Percentiles rank a stretch among this genome's conserved stretches.
These are phyloP conservation scores for Spea hammondii DNA, from an alignment of 2,797 vertebrate genomes.

Conservation along the genomic window DNA sequence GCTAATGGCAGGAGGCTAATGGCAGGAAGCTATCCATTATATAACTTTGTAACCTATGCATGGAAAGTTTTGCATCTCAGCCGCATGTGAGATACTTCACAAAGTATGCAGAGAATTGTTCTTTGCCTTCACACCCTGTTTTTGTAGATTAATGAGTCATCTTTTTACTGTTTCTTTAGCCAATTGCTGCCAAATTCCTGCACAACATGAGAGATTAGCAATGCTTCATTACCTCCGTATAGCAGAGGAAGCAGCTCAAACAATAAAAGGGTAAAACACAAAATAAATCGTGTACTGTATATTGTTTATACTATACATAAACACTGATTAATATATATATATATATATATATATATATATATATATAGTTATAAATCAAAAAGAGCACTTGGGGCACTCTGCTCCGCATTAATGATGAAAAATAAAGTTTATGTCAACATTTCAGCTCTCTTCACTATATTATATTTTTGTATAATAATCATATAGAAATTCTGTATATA, in stretches of 20 bases:
- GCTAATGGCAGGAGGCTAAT: not conserved
- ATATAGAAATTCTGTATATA: too few species aligned
- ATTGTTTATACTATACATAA: too few species aligned
- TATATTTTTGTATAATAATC: too few species aligned
- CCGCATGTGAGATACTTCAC: not conserved
- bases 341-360: too few species aligned
- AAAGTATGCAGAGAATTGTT: not conserved
- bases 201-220: slow-evolving; percentile 21
- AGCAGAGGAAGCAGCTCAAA: not conserved
- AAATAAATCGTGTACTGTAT: too few species aligned
- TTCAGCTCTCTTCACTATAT: too few species aligned
- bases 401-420: too few species aligned
- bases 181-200: slow-evolving; percentile 14
- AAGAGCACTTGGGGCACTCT: too few species aligned
- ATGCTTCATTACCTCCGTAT: not conserved
- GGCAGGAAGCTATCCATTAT: not conserved
- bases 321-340: too few species aligned
- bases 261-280: not conserved
- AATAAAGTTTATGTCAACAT: too few species aligned
- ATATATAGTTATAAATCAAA: too few species aligned
- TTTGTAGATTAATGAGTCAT: slow-evolving; percentile 19
- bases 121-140: slow-evolving; percentile 13
- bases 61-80: slow-evolving; percentile 9
- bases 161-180: slow-evolving; percentile 10
- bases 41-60: not conserved